phyloP scores from a whole-genome alignment of 2,888 invertebrate genomes.

The Endotricha flammealis region DNA sequence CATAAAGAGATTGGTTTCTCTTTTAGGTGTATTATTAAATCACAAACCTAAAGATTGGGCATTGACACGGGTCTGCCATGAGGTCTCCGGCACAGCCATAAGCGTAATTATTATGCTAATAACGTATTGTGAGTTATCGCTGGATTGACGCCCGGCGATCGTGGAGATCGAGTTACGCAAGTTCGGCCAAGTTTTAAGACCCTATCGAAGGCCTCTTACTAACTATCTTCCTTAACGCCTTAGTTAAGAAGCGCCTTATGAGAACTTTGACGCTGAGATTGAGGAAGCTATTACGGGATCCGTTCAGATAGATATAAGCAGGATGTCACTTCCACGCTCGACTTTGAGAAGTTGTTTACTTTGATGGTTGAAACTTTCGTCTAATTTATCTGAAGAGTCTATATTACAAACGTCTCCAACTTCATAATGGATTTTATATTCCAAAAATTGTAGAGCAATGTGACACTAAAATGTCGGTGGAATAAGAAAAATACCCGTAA shows the following conservation, averaged over 20 bases:
- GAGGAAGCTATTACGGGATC: conserved; percentile 76
- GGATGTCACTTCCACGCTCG: conserved; percentile 73
- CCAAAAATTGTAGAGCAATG: conserved; percentile 17
- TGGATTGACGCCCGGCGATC: conserved; percentile 56
- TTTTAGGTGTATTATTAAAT: too few relatives aligned
- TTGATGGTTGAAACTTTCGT: conserved; percentile 64
- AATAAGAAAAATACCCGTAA: neutral
- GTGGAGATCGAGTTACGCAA: conserved; percentile 69
- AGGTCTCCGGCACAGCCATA: conserved; percentile 7
- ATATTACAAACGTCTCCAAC: conserved; percentile 27
- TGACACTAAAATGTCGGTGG: neutral
- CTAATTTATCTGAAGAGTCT: conserved; percentile 52
- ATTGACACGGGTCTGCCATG: too few relatives aligned
- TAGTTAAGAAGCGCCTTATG: conserved; percentile 76
- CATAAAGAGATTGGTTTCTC: too few relatives aligned
- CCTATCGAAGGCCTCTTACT: conserved; percentile 70
- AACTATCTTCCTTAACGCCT: conserved; percentile 76
- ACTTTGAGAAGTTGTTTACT: conserved; percentile 73
- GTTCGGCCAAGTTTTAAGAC: conserved; percentile 73
- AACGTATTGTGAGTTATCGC: conserved; percentile 66
- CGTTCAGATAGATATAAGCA: conserved; percentile 74
- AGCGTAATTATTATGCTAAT: conserved; percentile 63
- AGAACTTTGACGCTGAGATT: conserved; percentile 77
- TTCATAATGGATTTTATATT: conserved; percentile 27
- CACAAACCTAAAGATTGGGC: too few relatives aligned